Conservation (phyloP, 2,888 invertebrate genomes). For the Entomobrya multifasciata region DNA sequence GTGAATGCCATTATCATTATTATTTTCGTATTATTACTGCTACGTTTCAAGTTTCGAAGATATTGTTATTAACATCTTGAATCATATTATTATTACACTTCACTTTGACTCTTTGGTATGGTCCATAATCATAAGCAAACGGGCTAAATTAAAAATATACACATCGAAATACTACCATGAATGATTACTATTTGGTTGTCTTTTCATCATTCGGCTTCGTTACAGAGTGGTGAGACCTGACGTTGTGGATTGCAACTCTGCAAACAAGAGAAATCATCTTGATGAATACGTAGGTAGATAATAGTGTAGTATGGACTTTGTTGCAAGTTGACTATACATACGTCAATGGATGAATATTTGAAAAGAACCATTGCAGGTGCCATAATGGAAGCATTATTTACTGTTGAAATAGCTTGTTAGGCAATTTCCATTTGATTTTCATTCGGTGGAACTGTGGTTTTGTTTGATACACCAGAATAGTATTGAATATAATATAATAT, state of each 20-base stretch:
- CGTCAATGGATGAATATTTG: constrained; percentile 23
- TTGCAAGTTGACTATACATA: background rate
- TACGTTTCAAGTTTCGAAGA: constrained; percentile 19
- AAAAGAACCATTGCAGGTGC: constrained; percentile 34
- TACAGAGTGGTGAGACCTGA: background rate
- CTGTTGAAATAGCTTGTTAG: constrained; percentile 39
- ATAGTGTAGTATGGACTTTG: background rate
- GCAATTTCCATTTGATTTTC: constrained; percentile 45
- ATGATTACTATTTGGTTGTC: constrained; percentile 17
- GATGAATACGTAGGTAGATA: background rate
- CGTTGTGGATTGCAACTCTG: background rate
- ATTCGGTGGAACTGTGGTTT: background rate
- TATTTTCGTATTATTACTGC: constrained; percentile 25
- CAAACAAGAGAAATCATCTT: background rate
- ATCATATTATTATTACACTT: constrained; percentile 58
- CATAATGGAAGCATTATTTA: constrained; percentile 1
- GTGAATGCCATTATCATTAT: constrained; percentile 21
- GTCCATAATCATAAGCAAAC: background rate
- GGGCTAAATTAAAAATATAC: background rate
- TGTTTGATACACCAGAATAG: background rate
- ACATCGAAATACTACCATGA: too few relatives aligned
- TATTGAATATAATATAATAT: background rate
- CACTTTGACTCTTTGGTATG: constrained; percentile 37
- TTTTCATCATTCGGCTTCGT: constrained; percentile 18
- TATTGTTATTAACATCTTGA: constrained; percentile 28